Base-by-base conservation (phyloP, 2,888 invertebrate species). In the Andrena dorsata region DNA sequence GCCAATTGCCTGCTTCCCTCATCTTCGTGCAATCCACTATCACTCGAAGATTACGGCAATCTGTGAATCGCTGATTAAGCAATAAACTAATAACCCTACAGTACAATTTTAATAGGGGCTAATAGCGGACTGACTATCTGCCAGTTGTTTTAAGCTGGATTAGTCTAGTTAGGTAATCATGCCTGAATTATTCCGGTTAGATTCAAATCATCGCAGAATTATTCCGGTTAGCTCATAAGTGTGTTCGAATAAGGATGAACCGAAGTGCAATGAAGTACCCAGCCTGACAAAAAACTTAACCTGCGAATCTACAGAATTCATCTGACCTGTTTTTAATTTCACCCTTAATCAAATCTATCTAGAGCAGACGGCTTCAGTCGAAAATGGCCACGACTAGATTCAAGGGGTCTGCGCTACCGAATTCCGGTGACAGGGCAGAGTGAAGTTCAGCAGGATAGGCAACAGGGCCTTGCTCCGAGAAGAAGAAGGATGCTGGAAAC, bases 381-480 rank as follows among this genome's bases (percentile, higher is more conserved):
- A 20, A 78, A 63, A 49, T 78, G 78, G 20, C 49, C 72, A 78
- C 71, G 80, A 71, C 71, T 65, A 70, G 76, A 75, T 58, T 69
- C 74, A 70, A 71, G 66, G 66, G 66, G 78, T 41, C 49, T 79
- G 56, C 56, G 85, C 86, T 86, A 86, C 85, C 83, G 85, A 86
- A 86, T 86, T 86, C 85, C 73, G 71, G 77, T 86, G 86, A 86
- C 85, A 86, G 66, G 77, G 73, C 83, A 83, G 81, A 80, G 75
- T 76, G 76, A 84, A 65, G 76, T 71, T 53, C 41, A 28, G 47
- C 32, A 47, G 16, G 64, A 64, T 23, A 41, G 61, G 61, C 53
- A 68, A 71, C 58, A 56, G 47, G 51, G 66, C 30, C 74, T 56
- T 26, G 56, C 28, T 58, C 20, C 26, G 20, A 32, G 72, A 69